Evolutionary conservation across 2,113 vertebrate genomes (phyloP), one percentile per base, ranked within the genome.

Genomic region (Silurus glanis): DNA sequence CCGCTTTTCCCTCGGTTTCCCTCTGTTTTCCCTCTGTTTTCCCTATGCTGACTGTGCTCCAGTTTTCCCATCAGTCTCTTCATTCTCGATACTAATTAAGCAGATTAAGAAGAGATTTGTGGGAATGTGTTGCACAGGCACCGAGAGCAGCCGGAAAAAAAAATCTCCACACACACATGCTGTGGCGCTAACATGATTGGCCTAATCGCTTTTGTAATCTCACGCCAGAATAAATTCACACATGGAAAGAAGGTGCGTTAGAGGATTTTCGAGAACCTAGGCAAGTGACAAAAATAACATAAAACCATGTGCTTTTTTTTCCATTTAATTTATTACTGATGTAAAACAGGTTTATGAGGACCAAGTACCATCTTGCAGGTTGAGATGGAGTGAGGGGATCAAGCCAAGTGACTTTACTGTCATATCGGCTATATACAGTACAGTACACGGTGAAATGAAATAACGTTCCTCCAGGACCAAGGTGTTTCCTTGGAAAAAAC

Each of bases 181-280:
- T 6, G 82, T 83, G 79, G 37, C 28, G 61, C 64, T 90, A 90
- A 89, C 67, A 66, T 62, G 86, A 90, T 86, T 85, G 87, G n/a
- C 47, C 69, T 85, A 85, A 89, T 85, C 72, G 82, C 69, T 64
- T 85, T 85, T 87, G 87, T 88, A 82, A 89, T 87, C 84, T 89
- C 83, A 62, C 74, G 85, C 56, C 83, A 87, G 64, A 87, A 87
- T 21, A 53, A 12, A 17, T 88, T 82, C 59, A 62, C 25, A 56
- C 78, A 76, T 45, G 61, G 80, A 83, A 37, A 72, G 64, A 81
- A 85, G 82, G 82, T 47, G 79, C 55, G 21, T 78, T 85, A 79
- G 53, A 78, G 85, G 85, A 85, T 90, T 90, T 37, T 84, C n/a
- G 14, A 72, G 86, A 83, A 82, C 37, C 37, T 37, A 37, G 37